Conservation (phyloP, 2,797 vertebrate species). For the Macropodus opercularis region DNA sequence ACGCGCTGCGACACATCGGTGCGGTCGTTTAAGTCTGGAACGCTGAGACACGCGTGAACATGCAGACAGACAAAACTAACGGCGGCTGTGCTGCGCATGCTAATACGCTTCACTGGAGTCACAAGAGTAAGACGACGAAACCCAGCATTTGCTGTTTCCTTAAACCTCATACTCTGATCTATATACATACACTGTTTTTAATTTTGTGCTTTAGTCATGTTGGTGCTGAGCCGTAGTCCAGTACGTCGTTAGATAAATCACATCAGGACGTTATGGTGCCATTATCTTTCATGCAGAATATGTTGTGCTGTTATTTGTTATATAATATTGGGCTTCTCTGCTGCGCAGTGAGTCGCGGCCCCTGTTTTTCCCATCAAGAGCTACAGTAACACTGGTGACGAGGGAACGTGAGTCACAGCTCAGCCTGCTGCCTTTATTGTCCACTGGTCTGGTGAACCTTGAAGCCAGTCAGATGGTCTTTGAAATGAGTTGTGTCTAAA, state of each 20-base stretch:
- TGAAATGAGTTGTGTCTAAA: background rate
- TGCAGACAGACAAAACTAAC: constrained; percentile 4
- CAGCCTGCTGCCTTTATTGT: constrained; percentile 21
- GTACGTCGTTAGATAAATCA: background rate
- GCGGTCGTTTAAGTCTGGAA: background rate
- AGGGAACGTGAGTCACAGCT: constrained; percentile 29
- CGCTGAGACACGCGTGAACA: background rate
- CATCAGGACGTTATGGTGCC: fast-evolving
- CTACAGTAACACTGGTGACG: constrained; percentile 5
- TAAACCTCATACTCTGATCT: too few species aligned
- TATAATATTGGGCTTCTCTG: constrained; percentile 7
- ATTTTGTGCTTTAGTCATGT: too few species aligned
- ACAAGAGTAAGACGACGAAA: too few species aligned
- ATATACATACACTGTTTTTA: too few species aligned
- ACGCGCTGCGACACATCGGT: background rate
- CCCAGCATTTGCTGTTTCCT: too few species aligned
- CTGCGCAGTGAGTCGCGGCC: constrained; percentile 7
- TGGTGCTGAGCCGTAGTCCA: too few species aligned
- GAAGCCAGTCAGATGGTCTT: constrained; percentile 21
- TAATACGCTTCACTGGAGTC: background rate
- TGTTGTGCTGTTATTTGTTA: background rate
- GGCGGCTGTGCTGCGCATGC: background rate
- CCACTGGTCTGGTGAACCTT: constrained; percentile 39
- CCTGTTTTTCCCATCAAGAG: constrained; percentile 28
- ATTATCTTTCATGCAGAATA: background rate